Conservation (phyloP, 2,888 invertebrate genomes). For the Nemapogon koenigi region DNA sequence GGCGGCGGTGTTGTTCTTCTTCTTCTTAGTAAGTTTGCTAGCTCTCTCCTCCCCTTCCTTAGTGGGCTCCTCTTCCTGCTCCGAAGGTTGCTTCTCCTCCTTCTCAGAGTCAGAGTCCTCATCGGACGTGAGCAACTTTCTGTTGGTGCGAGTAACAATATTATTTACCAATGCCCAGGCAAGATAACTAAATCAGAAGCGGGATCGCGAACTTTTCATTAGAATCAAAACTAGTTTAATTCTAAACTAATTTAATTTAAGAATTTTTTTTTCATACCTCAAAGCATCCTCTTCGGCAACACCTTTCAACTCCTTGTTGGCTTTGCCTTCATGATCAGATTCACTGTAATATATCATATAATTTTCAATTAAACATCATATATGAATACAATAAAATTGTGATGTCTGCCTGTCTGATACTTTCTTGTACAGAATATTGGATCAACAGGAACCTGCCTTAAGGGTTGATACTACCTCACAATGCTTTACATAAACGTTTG, state of each 20-base stretch:
- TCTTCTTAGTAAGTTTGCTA: slow-evolving; percentile 62
- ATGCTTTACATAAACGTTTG: no score
- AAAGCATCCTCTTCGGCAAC: slow-evolving; percentile 93
- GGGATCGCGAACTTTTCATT: neutral
- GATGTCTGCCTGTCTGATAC: no score
- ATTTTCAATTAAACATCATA: no score
- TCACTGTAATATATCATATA: slow-evolving; percentile 46
- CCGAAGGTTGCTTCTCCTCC: slow-evolving; percentile 75
- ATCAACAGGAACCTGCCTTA: no score
- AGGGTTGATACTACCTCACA: no score
- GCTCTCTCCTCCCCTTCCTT: slow-evolving; percentile 75
- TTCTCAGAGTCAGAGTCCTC: slow-evolving; percentile 87
- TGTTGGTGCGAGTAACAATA: slow-evolving; percentile 19
- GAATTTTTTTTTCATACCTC: slow-evolving; percentile 38
- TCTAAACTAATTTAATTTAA: neutral
- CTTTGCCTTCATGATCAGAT: slow-evolving; percentile 75
- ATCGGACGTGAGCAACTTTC: slow-evolving; percentile 86
- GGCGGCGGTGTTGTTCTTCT: slow-evolving; percentile 62
- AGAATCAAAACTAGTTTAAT: neutral
- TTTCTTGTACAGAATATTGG: no score
- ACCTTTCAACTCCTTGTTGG: slow-evolving; percentile 82
- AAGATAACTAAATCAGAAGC: neutral
- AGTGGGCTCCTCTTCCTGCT: slow-evolving; percentile 76
- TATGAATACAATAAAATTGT: no score
- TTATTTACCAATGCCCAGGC: neutral